A percentile compares a stretch with the other conserved stretches of the same genome.
These are phyloP conservation scores for Sialia sialis DNA, from an alignment of 2,113 vertebrate species.

Conservation along the genomic window DNA sequence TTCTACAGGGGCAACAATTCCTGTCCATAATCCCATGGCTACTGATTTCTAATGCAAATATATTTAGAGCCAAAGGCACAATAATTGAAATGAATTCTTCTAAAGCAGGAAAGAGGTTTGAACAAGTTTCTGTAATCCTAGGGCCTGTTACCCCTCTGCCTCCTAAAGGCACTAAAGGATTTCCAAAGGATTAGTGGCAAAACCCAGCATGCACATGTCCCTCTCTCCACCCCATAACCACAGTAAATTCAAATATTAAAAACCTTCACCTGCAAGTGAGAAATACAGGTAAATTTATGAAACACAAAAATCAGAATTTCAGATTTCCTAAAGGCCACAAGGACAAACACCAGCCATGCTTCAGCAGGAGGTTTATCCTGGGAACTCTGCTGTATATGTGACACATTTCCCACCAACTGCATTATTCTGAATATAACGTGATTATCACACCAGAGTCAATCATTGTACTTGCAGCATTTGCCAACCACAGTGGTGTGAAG, in stretches of 20 bases:
- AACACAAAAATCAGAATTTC: not conserved
- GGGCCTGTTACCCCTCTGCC: conserved; percentile 9
- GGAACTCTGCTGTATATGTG: not conserved
- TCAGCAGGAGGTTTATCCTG: not conserved
- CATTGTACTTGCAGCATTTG: not conserved
- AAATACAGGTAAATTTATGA: not conserved
- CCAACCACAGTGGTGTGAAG: not conserved
- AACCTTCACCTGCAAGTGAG: not conserved
- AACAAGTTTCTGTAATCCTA: conserved; percentile 19
- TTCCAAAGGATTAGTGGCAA: conserved; percentile 42
- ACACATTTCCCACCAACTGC: not conserved
- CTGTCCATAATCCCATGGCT: not conserved
- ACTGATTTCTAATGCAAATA: conserved; percentile 7
- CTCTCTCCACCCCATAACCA: not conserved
- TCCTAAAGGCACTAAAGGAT: conserved; percentile 66
- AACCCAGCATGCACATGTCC: not conserved
- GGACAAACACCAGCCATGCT: not conserved
- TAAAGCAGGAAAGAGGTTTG: conserved; percentile 28
- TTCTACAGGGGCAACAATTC: not conserved
- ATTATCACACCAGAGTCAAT: not conserved
- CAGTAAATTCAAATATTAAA: not conserved
- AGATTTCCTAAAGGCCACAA: not conserved
- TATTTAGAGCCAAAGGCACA: conserved; percentile 27
- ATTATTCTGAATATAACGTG: not conserved
- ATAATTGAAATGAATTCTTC: conserved; percentile 21